These are phyloP conservation scores for Aythya baeri DNA, from an alignment of 2,113 vertebrate genomes.

Conservation along the genomic window DNA sequence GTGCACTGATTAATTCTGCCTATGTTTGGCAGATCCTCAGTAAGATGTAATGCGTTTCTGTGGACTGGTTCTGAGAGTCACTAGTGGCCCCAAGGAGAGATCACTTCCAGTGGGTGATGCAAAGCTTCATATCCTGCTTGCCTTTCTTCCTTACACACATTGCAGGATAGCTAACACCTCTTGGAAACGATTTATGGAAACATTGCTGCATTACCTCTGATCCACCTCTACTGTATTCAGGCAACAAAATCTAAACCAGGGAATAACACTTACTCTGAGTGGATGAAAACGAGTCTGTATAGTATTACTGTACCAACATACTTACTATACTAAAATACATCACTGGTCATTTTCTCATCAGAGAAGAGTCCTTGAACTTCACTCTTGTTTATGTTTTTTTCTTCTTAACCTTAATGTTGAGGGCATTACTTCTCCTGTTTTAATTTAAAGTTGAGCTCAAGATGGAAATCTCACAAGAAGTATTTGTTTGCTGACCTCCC, in stretches of 20 bases:
- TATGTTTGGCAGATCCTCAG: background rate
- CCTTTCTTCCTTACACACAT: background rate
- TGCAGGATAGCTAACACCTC: background rate
- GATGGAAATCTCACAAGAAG: conserved; percentile 21
- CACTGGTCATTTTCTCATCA: background rate
- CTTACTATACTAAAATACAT: background rate
- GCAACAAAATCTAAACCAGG: background rate
- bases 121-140: background rate
- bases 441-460: conserved; percentile 7
- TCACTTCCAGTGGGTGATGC: background rate
- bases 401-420: conserved; percentile 9
- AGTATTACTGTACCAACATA: background rate
- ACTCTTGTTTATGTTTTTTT: background rate
- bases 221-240: background rate
- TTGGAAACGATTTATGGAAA: background rate
- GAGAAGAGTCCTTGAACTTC: background rate
- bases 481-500: conserved; percentile 14
- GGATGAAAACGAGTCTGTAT: background rate
- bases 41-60: background rate
- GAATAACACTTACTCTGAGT: background rate
- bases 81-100: background rate
- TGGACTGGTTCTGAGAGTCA: background rate
- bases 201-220: background rate
- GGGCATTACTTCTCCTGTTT: background rate
- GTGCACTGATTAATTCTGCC: background rate